Evolutionary conservation across 2,113 vertebrate genomes (phyloP).

Genomic region (Cyanoliseus patagonus): DNA sequence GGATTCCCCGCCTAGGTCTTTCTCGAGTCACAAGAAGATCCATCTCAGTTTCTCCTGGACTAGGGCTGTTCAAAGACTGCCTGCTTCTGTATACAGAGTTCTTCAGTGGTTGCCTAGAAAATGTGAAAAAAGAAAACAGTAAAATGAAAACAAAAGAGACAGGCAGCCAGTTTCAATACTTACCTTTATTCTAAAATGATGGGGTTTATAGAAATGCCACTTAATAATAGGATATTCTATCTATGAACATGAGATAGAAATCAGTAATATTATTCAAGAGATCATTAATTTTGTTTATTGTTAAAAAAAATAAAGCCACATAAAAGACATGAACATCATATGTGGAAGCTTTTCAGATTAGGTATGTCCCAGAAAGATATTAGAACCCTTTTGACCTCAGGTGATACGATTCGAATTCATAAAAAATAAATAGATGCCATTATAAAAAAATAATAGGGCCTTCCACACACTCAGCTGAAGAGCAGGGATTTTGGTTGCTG

Average conservation of each 20-base stretch:
- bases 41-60: constrained; percentile 97
- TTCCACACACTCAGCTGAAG: not conserved
- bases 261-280: not conserved
- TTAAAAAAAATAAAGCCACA: not conserved
- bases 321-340: not conserved
- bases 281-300: not conserved
- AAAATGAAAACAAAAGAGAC: not conserved
- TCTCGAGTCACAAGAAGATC: constrained; percentile 97
- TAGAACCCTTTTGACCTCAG: not conserved
- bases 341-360: not conserved
- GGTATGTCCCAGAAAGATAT: not conserved
- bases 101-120: constrained; percentile 87
- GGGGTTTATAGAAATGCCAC: not conserved
- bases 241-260: not conserved
- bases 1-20: constrained; percentile 91
- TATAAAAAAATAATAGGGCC: not conserved
- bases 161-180: not conserved
- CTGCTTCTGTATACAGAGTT: constrained; percentile 90
- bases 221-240: not conserved
- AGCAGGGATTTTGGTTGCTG: not conserved
- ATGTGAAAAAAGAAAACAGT: constrained; percentile 13
- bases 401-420: not conserved
- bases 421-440: not conserved
- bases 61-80: constrained; percentile 96
- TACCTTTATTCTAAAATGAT: not conserved